Base-by-base conservation (phyloP, 2,888 invertebrate genomes). In the Synergus itoensis region DNA sequence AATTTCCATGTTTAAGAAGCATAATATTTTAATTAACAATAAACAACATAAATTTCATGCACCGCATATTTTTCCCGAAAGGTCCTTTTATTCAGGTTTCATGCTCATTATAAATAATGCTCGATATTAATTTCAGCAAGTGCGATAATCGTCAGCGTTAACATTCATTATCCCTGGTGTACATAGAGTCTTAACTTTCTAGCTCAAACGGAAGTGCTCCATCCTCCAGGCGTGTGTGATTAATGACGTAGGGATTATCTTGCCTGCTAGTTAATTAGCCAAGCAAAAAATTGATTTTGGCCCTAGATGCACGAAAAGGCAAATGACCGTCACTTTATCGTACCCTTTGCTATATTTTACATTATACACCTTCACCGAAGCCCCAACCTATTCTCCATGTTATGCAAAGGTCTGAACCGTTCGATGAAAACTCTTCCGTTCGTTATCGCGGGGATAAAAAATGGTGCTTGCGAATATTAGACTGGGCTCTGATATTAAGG, bases 391-490 rank as follows among this genome's bases (percentile, higher is more conserved):
- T 16, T 57, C 57, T 18, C 9, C 64, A 36, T 36, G 64, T 69
- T 48, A 69, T 45, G 45, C 45, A 69, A 69, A 69, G 45, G 28
- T 48, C 21, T 43, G 9, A 43, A 16, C 16, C 21, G 14, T 69
- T 69, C 48, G 48, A 81, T 79, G 78, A 82, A 82, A 82, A 85
- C 81, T 84, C 82, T 83, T 79, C 81, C 84, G 82, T 83, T 84
- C 82, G 84, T 86, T 85, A 86, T 85, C 86, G 83, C 82, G 76
- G 79, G 80, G 85, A 86, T 87, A 86, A 88, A 88, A 87, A 89
- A 88, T 87, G 84, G 84, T 77, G 78, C 79, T 81, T 85, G 84
- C 82, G 86, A 85, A 86, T 87, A 85, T 86, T 85, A 86, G 81
- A 80, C 82, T 80, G 77, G 78, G 80, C 84, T 81, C 77, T 81